Conservation (phyloP, 2,888 invertebrate genomes). For the Blomia tropicalis region DNA sequence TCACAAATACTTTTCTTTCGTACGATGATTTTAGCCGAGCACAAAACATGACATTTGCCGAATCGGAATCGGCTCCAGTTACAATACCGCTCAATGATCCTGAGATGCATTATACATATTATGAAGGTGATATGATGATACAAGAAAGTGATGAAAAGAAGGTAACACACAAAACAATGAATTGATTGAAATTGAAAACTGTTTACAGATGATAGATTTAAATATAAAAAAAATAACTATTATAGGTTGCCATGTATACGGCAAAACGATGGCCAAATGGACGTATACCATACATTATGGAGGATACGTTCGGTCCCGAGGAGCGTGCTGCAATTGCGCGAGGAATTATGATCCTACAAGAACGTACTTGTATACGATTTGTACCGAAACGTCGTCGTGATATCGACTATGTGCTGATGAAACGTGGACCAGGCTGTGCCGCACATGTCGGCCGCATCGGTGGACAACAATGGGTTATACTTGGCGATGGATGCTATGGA, state of each 20-base stretch:
- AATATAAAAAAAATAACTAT: neutral
- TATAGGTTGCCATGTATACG: slow-evolving; percentile 21
- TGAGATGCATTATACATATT: slow-evolving; percentile 14
- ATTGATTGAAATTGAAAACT: neutral
- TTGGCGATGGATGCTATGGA: slow-evolving; percentile 45
- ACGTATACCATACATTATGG: slow-evolving; percentile 21
- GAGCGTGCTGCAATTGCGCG: slow-evolving; percentile 37
- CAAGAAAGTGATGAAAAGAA: slow-evolving; percentile 20
- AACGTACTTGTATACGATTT: slow-evolving; percentile 48
- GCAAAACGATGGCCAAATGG: slow-evolving; percentile 23
- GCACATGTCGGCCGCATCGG: slow-evolving; percentile 57
- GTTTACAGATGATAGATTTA: neutral
- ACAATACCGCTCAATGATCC: slow-evolving; percentile 16
- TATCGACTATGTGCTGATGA: slow-evolving; percentile 44
- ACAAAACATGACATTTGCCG: neutral
- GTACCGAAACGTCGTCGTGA: slow-evolving; percentile 43
- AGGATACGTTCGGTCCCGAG: slow-evolving; percentile 14
- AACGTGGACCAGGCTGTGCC: slow-evolving; percentile 49
- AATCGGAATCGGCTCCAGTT: slow-evolving; percentile 6
- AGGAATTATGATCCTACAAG: slow-evolving; percentile 46
- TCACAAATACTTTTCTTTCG: slow-evolving; percentile 11
- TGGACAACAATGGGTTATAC: slow-evolving; percentile 53
- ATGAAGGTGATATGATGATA: slow-evolving; percentile 24
- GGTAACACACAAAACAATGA: slow-evolving; percentile 1
- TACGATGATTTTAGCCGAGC: slow-evolving; percentile 17